Evolutionary conservation across 2,797 vertebrate genomes (phyloP).

Genomic region (Microctenopoma stevenorrisi): DNA sequence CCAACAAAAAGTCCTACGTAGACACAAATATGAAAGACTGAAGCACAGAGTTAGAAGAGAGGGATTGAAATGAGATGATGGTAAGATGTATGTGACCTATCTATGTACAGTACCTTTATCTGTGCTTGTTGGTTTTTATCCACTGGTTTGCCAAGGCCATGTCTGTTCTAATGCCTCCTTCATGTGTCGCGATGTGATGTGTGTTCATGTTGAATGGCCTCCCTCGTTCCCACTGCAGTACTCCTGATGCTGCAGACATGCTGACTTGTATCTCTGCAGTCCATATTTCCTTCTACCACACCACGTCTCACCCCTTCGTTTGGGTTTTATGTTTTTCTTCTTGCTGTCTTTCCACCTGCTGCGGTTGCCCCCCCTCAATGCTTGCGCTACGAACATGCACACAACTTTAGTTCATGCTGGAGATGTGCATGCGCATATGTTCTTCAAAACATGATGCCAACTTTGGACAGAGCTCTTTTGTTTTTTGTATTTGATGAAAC

Average conservation of each 20-base stretch:
- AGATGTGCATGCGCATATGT: too few relatives aligned
- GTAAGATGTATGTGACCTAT: background rate
- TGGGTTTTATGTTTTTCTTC: background rate
- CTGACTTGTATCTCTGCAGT: conserved; percentile 63
- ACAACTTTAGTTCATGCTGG: too few relatives aligned
- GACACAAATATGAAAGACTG: background rate
- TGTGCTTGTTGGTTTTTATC: conserved; percentile 12
- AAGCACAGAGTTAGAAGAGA: background rate
- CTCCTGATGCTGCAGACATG: conserved; percentile 58
- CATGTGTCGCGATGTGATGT: conserved; percentile 43
- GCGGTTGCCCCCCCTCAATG: background rate
- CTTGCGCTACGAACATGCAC: too few relatives aligned
- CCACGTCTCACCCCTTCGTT: conserved; percentile 2
- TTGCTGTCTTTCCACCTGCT: background rate
- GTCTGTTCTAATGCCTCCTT: conserved; percentile 40
- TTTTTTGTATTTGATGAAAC: too few relatives aligned
- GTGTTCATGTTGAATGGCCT: conserved; percentile 49
- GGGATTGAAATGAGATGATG: background rate
- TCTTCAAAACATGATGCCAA: too few relatives aligned
- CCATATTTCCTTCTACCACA: conserved; percentile 25
- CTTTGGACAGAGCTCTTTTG: too few relatives aligned
- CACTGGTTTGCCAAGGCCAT: conserved; percentile 35
- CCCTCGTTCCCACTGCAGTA: conserved; percentile 58
- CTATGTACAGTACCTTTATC: background rate
- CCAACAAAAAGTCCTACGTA: background rate